phyloP scores from a whole-genome alignment of 2,113 vertebrate species.

The Ophiodon elongatus region DNA sequence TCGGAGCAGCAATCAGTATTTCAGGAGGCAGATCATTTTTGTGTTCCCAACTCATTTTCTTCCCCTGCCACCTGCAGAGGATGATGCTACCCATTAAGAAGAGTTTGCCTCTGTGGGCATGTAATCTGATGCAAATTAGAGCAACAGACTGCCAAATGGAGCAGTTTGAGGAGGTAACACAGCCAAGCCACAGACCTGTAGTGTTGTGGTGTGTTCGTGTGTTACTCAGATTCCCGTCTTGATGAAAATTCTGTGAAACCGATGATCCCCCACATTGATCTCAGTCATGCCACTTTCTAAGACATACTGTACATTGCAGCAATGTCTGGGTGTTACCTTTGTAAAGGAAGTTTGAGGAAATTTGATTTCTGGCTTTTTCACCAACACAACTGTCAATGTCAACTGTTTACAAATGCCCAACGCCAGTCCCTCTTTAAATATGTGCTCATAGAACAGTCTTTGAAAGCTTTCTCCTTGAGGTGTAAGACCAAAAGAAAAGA shows the following conservation, averaged over 20 bases:
- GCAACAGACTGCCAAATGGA: slow-evolving; percentile 64
- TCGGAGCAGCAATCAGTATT: slow-evolving; percentile 57
- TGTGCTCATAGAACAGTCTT: slow-evolving; percentile 43
- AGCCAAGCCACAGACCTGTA: slow-evolving; percentile 34
- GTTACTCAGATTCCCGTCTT: slow-evolving; percentile 25
- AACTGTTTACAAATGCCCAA: slow-evolving; percentile 48
- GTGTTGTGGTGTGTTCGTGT: slow-evolving; percentile 12
- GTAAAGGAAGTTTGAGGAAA: neutral
- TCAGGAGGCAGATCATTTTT: slow-evolving; percentile 46
- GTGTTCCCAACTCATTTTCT: slow-evolving; percentile 53
- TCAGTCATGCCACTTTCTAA: slow-evolving; percentile 17
- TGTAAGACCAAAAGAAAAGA: slow-evolving; percentile 38
- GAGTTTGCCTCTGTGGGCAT: slow-evolving; percentile 65
- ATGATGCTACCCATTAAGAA: slow-evolving; percentile 68
- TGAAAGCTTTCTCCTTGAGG: slow-evolving; percentile 42
- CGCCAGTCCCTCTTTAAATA: slow-evolving; percentile 47
- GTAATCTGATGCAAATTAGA: slow-evolving; percentile 77
- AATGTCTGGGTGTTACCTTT: slow-evolving; percentile 3
- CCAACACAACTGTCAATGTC: slow-evolving; percentile 34
- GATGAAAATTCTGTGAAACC: slow-evolving; percentile 28
- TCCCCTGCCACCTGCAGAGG: slow-evolving; percentile 68
- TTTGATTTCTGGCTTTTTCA: slow-evolving; percentile 41
- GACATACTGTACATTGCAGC: slow-evolving; percentile 6
- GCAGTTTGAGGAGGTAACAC: slow-evolving; percentile 37
- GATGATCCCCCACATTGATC: slow-evolving; percentile 36